Conservation (phyloP, 2,113 vertebrate species). For the Xerus inauris region DNA sequence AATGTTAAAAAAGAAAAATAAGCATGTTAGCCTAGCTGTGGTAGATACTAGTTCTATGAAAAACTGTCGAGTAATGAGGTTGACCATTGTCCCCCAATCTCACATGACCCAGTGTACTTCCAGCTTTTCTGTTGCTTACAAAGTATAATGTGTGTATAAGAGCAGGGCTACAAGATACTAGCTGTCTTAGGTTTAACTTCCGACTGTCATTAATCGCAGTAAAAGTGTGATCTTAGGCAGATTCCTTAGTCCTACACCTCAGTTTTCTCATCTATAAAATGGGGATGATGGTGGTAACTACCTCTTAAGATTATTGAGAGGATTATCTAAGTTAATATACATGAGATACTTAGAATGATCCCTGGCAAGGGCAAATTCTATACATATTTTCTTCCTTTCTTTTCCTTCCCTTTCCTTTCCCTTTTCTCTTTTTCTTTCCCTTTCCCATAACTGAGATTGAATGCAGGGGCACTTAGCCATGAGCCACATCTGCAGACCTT, state of each 20-base stretch:
- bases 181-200: neutral
- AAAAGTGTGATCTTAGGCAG: neutral
- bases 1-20: neutral
- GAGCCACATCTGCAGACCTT: too few species aligned
- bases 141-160: neutral
- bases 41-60: neutral
- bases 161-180: neutral
- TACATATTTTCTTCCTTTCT: neutral
- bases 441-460: too few species aligned
- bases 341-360: neutral
- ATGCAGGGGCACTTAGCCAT: too few species aligned
- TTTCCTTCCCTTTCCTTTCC: too few species aligned
- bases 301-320: neutral
- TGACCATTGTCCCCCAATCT: neutral
- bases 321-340: neutral
- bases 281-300: neutral
- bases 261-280: conserved; percentile 6
- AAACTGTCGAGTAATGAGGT: neutral
- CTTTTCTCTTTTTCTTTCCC: too few species aligned
- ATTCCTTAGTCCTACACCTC: neutral
- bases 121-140: neutral
- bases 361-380: neutral
- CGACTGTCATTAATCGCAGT: neutral
- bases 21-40: neutral
- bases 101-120: neutral